A percentile compares a stretch with the other conserved stretches of the same genome.
Conservation (phyloP, 2,888 invertebrate genomes). For the Spilosoma lubricipeda region DNA sequence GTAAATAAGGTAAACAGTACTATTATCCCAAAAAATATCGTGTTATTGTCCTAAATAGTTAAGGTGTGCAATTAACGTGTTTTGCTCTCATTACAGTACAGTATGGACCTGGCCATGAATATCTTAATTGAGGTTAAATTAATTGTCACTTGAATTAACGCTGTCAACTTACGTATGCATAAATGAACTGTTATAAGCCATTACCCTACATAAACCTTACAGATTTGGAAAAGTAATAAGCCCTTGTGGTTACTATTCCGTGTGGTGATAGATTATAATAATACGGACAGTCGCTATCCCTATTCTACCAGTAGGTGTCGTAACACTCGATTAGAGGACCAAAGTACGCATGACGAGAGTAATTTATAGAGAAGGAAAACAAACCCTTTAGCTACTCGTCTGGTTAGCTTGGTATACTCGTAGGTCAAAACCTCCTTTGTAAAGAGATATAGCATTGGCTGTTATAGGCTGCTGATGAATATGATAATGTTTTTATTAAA, state of each 20-base stretch:
- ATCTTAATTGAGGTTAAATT: constrained; percentile 81
- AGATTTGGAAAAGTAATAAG: constrained; percentile 6
- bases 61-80: constrained; percentile 31
- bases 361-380: no score
- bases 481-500: no score
- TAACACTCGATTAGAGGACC: no score
- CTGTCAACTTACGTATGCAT: constrained; percentile 58
- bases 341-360: no score
- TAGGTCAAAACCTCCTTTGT: no score
- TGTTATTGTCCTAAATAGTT: not conserved
- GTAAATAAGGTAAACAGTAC: not conserved
- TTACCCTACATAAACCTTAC: constrained; percentile 28
- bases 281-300: no score
- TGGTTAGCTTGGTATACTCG: no score
- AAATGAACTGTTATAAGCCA: constrained; percentile 42
- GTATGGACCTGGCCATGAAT: constrained; percentile 60
- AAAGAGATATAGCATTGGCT: no score
- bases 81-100: constrained; percentile 49
- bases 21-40: not conserved
- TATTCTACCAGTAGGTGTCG: no score
- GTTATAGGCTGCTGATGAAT: no score
- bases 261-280: not conserved
- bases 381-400: no score
- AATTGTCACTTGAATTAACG: constrained; percentile 75
- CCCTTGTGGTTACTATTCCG: not conserved